These are phyloP conservation scores for Tuta absoluta DNA, from an alignment of 2,888 invertebrate genomes.

Conservation along the genomic window DNA sequence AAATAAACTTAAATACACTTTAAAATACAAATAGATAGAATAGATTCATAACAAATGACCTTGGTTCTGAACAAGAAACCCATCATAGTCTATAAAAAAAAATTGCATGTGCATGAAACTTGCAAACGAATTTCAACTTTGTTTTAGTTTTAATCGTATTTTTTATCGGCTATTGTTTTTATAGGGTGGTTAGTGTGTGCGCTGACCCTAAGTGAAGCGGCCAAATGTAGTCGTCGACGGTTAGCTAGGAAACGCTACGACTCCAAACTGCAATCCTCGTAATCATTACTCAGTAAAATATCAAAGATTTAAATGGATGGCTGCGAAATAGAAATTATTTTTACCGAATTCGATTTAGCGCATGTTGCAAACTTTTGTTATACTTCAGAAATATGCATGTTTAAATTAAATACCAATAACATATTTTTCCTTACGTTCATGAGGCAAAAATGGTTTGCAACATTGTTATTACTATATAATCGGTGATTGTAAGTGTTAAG, in stretches of 20 bases:
- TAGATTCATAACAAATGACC: too few species aligned
- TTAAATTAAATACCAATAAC: not conserved
- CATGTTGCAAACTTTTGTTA: constrained; percentile 9
- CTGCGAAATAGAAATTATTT: not conserved
- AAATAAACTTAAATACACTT: too few species aligned
- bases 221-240: not conserved
- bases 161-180: too few species aligned
- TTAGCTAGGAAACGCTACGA: not conserved
- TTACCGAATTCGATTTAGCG: not conserved
- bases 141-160: too few species aligned
- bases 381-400: not conserved
- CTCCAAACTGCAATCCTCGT: constrained; percentile 18
- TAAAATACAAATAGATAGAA: too few species aligned
- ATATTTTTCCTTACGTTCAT: not conserved
- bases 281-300: constrained; percentile 20
- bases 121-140: too few species aligned
- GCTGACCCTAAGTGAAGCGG: not conserved
- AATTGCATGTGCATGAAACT: too few species aligned
- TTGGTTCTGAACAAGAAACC: too few species aligned
- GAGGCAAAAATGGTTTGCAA: not conserved
- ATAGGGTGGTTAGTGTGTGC: too few species aligned
- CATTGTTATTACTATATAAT: not conserved
- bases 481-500: constrained; percentile 3
- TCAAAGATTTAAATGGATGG: constrained; percentile 12
- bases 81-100: too few species aligned